A percentile compares a stretch with the other conserved stretches of the same genome.
Evolutionary conservation across 2,888 invertebrate species (phyloP).

Genomic region (Holacanthella duospinosa): DNA sequence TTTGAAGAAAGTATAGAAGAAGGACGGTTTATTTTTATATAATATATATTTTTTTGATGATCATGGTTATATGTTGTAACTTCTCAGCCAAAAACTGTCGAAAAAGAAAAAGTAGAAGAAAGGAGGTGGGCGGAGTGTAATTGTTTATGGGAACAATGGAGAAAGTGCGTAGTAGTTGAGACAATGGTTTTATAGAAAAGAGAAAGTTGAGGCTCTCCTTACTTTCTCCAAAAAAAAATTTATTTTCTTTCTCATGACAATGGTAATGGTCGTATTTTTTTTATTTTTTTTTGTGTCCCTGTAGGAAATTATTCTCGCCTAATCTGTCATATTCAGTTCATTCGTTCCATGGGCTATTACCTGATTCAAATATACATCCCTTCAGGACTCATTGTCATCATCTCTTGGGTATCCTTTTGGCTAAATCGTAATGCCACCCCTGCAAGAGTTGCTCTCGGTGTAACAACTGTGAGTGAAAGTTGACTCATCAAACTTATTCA

Average conservation of each 20-base stretch:
- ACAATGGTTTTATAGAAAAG: background rate
- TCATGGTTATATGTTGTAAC: background rate
- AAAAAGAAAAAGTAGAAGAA: too few relatives aligned
- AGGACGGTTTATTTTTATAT: too few relatives aligned
- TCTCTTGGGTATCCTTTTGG: conserved; percentile 96
- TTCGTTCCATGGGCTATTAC: conserved; percentile 96
- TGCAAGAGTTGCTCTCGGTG: conserved; percentile 83
- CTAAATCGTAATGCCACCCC: conserved; percentile 89
- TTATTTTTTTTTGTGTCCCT: background rate
- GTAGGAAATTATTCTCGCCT: conserved; percentile 89
- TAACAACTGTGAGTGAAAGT: conserved; percentile 59
- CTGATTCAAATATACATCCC: conserved; percentile 97
- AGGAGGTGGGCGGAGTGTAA: too few relatives aligned
- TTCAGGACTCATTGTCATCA: conserved; percentile 91
- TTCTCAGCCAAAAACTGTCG: too few relatives aligned
- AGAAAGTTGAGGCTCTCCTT: background rate
- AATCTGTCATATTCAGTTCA: conserved; percentile 93
- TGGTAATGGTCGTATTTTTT: background rate
- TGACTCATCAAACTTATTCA: background rate
- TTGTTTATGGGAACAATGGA: conserved; percentile 3
- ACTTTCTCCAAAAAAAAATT: background rate
- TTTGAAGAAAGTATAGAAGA: too few relatives aligned
- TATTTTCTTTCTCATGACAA: background rate
- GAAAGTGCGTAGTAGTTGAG: conserved; percentile 3
- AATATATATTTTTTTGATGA: background rate